phyloP scores from a whole-genome alignment of 2,888 invertebrate genomes.

The Nemoura dubitans region DNA sequence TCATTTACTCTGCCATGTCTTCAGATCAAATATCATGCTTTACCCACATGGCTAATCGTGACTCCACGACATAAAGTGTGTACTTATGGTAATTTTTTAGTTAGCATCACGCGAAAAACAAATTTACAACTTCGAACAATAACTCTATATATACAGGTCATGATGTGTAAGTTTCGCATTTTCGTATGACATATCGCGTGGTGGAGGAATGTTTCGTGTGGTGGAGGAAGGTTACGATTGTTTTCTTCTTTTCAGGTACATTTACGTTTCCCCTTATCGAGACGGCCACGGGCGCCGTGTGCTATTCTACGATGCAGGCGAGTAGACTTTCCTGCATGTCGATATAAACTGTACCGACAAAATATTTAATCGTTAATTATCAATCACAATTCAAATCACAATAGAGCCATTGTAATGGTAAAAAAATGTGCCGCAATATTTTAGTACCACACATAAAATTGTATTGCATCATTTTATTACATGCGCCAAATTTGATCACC shows the following conservation, averaged over 20 bases:
- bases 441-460: neutral
- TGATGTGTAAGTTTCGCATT: neutral
- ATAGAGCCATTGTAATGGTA: neutral
- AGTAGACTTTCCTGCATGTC: conserved; percentile 52
- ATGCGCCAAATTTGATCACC: neutral
- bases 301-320: conserved; percentile 81
- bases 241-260: conserved; percentile 67
- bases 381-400: neutral
- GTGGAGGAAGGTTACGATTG: neutral
- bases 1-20: no score
- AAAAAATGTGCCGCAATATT: neutral
- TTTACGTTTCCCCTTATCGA: conserved; percentile 80
- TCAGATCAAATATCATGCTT: no score
- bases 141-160: no score
- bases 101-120: no score
- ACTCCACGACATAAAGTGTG: no score
- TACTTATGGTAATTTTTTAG: no score
- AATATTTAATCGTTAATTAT: no score
- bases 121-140: no score
- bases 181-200: neutral
- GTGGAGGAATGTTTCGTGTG: no score
- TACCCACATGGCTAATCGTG: no score
- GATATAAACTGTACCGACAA: no score
- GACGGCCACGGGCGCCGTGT: conserved; percentile 79
- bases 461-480: neutral